phyloP scores from a whole-genome alignment of 2,113 vertebrate species.

The Eira barbara region DNA sequence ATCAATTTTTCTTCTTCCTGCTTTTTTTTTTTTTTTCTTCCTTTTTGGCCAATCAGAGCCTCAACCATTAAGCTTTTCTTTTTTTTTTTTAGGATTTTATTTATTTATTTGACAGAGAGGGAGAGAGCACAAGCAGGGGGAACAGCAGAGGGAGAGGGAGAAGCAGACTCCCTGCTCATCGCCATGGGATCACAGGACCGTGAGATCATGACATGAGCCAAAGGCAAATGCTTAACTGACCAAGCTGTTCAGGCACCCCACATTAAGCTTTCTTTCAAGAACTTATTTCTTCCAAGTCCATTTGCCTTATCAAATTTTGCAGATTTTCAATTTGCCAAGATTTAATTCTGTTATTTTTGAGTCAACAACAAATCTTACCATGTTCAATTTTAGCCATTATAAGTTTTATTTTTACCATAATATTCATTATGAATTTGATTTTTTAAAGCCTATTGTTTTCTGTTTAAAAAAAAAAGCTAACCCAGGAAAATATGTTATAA shows the following conservation, averaged over 20 bases:
- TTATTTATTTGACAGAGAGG: background rate
- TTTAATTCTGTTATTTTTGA: constrained; percentile 6
- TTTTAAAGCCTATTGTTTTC: background rate
- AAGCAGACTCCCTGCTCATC: background rate
- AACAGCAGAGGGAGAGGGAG: background rate
- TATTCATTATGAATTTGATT: background rate
- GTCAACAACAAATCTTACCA: background rate
- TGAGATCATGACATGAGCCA: too few relatives aligned
- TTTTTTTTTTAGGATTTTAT: background rate
- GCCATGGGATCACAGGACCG: too few relatives aligned
- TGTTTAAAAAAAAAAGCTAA: background rate
- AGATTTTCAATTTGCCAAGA: background rate
- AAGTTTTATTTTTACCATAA: background rate
- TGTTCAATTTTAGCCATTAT: background rate
- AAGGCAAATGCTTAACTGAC: too few relatives aligned
- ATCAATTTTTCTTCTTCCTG: background rate
- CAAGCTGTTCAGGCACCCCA: too few relatives aligned
- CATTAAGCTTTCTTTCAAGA: background rate
- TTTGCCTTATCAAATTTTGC: background rate
- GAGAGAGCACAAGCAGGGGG: background rate
- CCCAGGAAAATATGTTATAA: background rate
- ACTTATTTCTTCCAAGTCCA: background rate
- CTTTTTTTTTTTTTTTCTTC: background rate
- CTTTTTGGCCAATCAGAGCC: background rate
- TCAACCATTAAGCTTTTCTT: background rate